A percentile compares a stretch with the other conserved stretches of the same genome.
Conservation (phyloP, 1,140 invertebrate genomes). For the Helicoverpa armigera region DNA sequence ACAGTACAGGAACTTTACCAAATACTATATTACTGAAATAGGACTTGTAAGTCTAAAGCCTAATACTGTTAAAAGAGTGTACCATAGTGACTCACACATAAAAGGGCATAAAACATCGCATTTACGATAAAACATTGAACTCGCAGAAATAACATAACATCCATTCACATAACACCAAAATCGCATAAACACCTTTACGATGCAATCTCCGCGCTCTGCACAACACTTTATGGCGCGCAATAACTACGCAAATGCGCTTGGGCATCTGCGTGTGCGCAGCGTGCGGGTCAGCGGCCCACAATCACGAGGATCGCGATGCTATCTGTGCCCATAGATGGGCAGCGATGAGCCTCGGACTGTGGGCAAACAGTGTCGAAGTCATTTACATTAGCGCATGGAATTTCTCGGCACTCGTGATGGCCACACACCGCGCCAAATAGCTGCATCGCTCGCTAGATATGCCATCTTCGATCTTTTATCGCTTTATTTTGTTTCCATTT, state of each 20-base stretch:
- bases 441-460: conserved; percentile 3
- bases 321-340: conserved; percentile 43
- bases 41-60: background rate
- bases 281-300: conserved; percentile 15
- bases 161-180: conserved; percentile 22
- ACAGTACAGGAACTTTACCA: background rate
- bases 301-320: conserved; percentile 36
- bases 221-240: conserved; percentile 29
- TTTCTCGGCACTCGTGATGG: conserved; percentile 34
- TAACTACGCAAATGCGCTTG: conserved; percentile 17
- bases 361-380: conserved; percentile 10
- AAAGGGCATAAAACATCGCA: background rate
- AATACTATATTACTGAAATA: background rate
- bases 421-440: conserved; percentile 34
- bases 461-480: conserved; percentile 24
- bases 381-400: conserved; percentile 45
- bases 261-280: conserved; percentile 19
- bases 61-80: background rate
- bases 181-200: conserved; percentile 32
- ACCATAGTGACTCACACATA: no score
- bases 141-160: background rate
- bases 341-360: conserved; percentile 33
- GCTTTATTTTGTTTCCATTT: conserved; percentile 11
- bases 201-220: conserved; percentile 6
- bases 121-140: background rate